Conservation (phyloP, 2,113 vertebrate species). For the Callospermophilus lateralis region DNA sequence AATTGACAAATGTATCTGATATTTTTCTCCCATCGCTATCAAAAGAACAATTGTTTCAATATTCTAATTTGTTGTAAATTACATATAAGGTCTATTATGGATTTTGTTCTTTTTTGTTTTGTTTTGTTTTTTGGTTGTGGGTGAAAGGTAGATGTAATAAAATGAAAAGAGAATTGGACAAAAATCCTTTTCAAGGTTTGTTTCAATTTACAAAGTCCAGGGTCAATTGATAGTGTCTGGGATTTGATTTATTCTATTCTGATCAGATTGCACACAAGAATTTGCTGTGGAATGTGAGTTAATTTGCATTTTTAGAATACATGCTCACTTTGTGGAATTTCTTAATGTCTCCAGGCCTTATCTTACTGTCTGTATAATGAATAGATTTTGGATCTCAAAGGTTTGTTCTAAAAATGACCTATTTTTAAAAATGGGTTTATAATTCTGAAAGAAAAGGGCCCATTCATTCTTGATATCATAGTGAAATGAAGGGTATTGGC, state of each 20-base stretch:
- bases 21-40: neutral
- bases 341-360: neutral
- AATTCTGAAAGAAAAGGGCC: neutral
- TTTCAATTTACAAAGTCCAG: neutral
- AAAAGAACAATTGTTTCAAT: conserved; percentile 43
- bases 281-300: neutral
- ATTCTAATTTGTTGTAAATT: neutral
- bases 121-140: conserved; percentile 16
- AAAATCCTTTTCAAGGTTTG: neutral
- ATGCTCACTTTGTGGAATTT: neutral
- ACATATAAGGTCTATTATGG: neutral
- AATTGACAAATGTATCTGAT: neutral
- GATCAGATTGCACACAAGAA: neutral
- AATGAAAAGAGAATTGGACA: neutral
- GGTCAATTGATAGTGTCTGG: neutral
- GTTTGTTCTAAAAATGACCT: neutral
- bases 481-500: too few relatives aligned
- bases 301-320: conserved; percentile 41
- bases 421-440: conserved; percentile 13
- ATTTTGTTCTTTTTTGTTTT: conserved; percentile 34
- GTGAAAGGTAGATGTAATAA: neutral
- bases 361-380: neutral
- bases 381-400: neutral
- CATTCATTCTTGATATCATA: neutral
- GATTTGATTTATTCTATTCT: neutral